These are phyloP conservation scores for Dolichoris vasculosae DNA, from an alignment of 1,140 invertebrate genomes.

Conservation along the genomic window DNA sequence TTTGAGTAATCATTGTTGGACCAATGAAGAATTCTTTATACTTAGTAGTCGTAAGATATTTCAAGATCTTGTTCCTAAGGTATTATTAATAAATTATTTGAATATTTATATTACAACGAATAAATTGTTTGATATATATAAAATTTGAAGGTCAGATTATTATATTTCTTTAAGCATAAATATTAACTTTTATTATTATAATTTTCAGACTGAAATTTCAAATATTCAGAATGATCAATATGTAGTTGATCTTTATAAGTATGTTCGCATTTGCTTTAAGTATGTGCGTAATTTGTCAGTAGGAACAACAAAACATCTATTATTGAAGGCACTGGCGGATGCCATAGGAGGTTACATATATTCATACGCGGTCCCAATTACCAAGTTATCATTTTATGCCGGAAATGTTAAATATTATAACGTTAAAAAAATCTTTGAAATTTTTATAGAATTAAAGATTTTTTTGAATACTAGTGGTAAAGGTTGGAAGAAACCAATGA, in stretches of 20 bases:
- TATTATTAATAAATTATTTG: constrained; percentile 38
- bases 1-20: constrained; percentile 63
- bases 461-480: constrained; percentile 76
- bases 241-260: constrained; percentile 70
- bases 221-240: constrained; percentile 63
- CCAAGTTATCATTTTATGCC: constrained; percentile 77
- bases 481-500: constrained; percentile 74
- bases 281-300: constrained; percentile 68
- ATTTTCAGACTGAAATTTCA: constrained; percentile 59
- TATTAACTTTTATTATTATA: background rate
- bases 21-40: constrained; percentile 62
- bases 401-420: constrained; percentile 76
- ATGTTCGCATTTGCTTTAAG: constrained; percentile 74
- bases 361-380: constrained; percentile 75
- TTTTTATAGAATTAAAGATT: constrained; percentile 75
- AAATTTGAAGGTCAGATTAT: background rate
- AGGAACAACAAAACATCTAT: constrained; percentile 70
- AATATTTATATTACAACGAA: background rate
- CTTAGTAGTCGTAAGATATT: constrained; percentile 64
- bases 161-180: background rate
- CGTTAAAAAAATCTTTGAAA: constrained; percentile 74
- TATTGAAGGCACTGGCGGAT: constrained; percentile 76
- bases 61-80: constrained; percentile 66
- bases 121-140: background rate
- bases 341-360: constrained; percentile 75